A percentile compares a stretch with the other conserved stretches of the same genome.
phyloP scores from a whole-genome alignment of 1,140 invertebrate genomes.

The Drosophila orosa region DNA sequence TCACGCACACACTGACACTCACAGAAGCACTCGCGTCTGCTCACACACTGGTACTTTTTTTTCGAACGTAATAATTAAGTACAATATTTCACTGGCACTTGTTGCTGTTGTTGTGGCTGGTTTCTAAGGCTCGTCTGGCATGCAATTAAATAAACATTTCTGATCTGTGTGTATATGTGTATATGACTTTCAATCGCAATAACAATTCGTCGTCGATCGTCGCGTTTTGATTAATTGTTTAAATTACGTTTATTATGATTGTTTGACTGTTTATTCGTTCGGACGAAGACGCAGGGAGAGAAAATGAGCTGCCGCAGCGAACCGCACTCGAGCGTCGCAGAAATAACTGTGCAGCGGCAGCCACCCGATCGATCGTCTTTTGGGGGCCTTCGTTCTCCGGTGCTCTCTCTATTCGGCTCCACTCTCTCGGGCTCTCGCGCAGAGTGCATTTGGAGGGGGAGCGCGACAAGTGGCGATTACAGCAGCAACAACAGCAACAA shows the following conservation, averaged over 20 bases:
- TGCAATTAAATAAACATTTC: slow-evolving; percentile 56
- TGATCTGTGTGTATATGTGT: slow-evolving; percentile 14
- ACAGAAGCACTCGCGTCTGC: slow-evolving; percentile 26
- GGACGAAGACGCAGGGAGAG: slow-evolving; percentile 12
- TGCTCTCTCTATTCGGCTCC: slow-evolving; percentile 3
- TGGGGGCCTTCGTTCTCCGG: slow-evolving; percentile 12
- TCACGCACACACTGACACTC: slow-evolving; percentile 36
- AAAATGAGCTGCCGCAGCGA: slow-evolving; percentile 42
- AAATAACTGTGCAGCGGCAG: slow-evolving; percentile 57
- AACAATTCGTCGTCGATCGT: slow-evolving; percentile 74
- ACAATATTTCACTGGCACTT: slow-evolving; percentile 81
- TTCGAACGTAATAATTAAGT: slow-evolving; percentile 78
- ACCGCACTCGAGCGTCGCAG: slow-evolving; percentile 69
- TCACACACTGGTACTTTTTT: slow-evolving; percentile 51
- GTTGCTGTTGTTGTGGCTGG: slow-evolving; percentile 48
- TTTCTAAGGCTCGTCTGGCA: slow-evolving; percentile 36
- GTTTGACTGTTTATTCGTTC: slow-evolving; percentile 40
- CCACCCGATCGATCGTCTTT: slow-evolving; percentile 24
- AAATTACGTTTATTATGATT: slow-evolving; percentile 78
- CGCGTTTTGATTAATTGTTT: slow-evolving; percentile 82
- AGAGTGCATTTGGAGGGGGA: slow-evolving; percentile 19
- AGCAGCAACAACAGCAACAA: slow-evolving; percentile 17
- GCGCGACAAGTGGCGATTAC: slow-evolving; percentile 44
- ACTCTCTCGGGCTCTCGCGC: slow-evolving; percentile 8
- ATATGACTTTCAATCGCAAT: slow-evolving; percentile 38